phyloP scores from a whole-genome alignment of 2,888 invertebrate genomes.

The Shargacucullia verbasci region DNA sequence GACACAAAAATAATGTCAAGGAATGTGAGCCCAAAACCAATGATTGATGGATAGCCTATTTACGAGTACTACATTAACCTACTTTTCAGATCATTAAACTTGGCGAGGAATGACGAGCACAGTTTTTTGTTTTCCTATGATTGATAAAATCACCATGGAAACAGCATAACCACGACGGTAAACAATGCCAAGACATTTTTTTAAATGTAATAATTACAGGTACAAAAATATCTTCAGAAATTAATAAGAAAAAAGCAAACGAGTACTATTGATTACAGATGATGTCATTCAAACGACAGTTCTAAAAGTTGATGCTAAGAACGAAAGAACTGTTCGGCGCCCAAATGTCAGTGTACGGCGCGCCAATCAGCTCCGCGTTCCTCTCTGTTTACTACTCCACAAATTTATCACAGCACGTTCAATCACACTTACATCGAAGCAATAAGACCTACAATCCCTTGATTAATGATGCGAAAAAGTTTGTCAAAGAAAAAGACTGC shows the following conservation, averaged over 20 bases:
- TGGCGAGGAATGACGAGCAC: constrained; percentile 3
- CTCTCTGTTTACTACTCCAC: constrained; percentile 64
- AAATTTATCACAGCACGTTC: constrained; percentile 44
- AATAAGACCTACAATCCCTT: constrained; percentile 69
- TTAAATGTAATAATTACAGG: background rate
- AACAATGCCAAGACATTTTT: background rate
- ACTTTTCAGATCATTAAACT: constrained; percentile 31
- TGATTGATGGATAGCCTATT: constrained; percentile 39
- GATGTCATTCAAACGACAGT: constrained; percentile 64
- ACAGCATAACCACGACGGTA: constrained; percentile 1
- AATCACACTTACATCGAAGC: constrained; percentile 56
- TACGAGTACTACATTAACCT: constrained; percentile 31
- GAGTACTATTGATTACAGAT: constrained; percentile 58
- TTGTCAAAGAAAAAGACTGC: constrained; percentile 66
- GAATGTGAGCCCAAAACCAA: constrained; percentile 5
- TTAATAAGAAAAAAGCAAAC: constrained; percentile 8
- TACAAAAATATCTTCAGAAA: background rate
- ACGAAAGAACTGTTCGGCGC: constrained; percentile 71
- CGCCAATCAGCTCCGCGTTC: constrained; percentile 77
- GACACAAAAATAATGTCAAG: constrained; percentile 9
- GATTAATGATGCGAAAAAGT: constrained; percentile 60
- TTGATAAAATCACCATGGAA: constrained; percentile 6
- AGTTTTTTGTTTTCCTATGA: background rate
- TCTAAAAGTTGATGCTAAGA: constrained; percentile 60
- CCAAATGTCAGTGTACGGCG: constrained; percentile 80